These are phyloP conservation scores for Cotesia vestalis DNA, from an alignment of 1,140 invertebrate genomes.

Conservation along the genomic window DNA sequence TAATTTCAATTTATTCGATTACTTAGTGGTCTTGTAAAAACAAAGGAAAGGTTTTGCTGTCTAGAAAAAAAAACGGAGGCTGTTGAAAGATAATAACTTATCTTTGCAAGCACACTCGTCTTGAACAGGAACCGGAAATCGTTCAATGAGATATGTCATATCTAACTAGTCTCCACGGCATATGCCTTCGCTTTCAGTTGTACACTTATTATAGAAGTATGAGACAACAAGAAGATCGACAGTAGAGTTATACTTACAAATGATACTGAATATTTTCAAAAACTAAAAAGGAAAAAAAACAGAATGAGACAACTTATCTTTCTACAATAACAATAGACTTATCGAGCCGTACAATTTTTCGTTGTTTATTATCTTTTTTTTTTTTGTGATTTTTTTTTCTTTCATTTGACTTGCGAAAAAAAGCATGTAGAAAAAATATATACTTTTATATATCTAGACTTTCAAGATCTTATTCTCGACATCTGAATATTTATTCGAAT, in stretches of 20 bases:
- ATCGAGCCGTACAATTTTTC: constrained; percentile 6
- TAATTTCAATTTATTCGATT: neutral
- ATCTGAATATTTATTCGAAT: neutral
- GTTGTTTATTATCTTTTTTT: neutral
- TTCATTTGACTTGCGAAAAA: neutral
- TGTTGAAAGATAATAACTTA: constrained; percentile 52
- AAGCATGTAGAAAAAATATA: neutral
- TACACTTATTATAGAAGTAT: neutral
- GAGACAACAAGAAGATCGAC: constrained; percentile 14
- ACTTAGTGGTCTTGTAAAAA: neutral
- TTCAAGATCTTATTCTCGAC: neutral
- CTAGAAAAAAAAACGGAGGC: constrained; percentile 28
- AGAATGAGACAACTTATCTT: constrained; percentile 11
- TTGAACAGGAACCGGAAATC: constrained; percentile 63
- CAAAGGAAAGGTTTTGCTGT: neutral
- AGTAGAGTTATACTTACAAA: neutral
- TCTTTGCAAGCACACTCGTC: constrained; percentile 53
- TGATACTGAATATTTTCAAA: constrained; percentile 2
- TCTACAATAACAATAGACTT: constrained; percentile 3
- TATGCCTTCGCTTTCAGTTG: neutral
- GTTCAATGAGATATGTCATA: constrained; percentile 51
- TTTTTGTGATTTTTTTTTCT: neutral
- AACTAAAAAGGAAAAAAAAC: neutral
- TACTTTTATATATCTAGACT: neutral
- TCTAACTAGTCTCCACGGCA: constrained; percentile 50